phyloP scores from a whole-genome alignment of 2,888 invertebrate genomes.

The Pegoplata infirma region DNA sequence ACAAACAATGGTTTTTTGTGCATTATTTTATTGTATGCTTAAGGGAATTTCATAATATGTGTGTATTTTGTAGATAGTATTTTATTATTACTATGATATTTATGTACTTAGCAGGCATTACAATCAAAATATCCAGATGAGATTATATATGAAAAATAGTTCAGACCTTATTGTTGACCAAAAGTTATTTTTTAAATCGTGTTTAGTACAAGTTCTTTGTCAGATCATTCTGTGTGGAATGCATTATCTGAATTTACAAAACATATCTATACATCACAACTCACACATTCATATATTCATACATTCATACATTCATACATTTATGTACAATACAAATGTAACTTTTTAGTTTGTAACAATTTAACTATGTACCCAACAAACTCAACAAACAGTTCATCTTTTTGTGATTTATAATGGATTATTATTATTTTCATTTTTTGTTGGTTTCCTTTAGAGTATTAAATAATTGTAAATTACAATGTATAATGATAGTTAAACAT shows the following conservation, averaged over 20 bases:
- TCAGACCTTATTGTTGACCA: no score
- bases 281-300: neutral
- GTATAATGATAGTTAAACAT: neutral
- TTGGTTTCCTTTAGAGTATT: slow-evolving; percentile 14
- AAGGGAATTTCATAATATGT: neutral
- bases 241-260: no score
- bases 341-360: neutral
- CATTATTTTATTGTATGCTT: neutral
- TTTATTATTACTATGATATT: neutral
- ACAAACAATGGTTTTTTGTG: neutral
- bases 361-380: neutral
- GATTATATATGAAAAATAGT: no score
- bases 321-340: neutral
- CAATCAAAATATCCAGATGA: no score
- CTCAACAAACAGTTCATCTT: slow-evolving; percentile 16
- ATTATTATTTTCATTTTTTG: neutral
- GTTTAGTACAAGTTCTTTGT: no score
- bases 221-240: no score
- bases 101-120: no score
- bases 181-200: no score
- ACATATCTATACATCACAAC: no score
- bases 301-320: neutral
- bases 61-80: neutral
- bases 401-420: slow-evolving; percentile 28
- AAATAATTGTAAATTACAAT: slow-evolving; percentile 30